Percentiles rank a stretch among this genome's conserved stretches.
Conservation (phyloP, 2,113 vertebrate species). For the Melanocharis versteri region DNA sequence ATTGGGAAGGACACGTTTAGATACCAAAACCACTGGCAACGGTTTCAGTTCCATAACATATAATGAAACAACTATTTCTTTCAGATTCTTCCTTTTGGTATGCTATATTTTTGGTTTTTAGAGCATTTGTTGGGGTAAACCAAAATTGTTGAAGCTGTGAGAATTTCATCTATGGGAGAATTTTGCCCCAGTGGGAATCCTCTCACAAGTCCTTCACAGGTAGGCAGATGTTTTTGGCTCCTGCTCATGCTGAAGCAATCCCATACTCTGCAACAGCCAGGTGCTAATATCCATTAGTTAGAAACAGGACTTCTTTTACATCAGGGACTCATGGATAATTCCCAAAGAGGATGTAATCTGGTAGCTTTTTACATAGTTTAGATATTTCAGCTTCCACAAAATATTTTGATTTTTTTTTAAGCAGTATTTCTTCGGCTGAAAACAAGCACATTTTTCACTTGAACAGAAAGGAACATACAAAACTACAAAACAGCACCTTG, state of each 20-base stretch:
- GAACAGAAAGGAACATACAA: background rate
- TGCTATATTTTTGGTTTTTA: background rate
- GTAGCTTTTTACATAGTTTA: background rate
- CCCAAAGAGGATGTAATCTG: background rate
- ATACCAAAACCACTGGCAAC: background rate
- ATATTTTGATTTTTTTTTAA: background rate
- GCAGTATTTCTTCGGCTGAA: background rate
- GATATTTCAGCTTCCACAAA: background rate
- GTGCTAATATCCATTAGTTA: background rate
- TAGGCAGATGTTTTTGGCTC: background rate
- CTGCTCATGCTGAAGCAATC: background rate
- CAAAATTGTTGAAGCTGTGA: background rate
- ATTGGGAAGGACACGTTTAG: background rate
- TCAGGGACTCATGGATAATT: background rate
- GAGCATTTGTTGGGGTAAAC: background rate
- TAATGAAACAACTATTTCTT: background rate
- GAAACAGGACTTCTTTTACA: background rate
- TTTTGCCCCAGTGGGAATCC: background rate
- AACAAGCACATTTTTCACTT: background rate
- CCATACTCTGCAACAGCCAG: background rate
- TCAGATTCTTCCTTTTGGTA: background rate
- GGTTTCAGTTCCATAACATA: background rate
- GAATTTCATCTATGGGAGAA: background rate
- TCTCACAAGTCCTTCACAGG: background rate
- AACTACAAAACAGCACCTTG: background rate